These are phyloP conservation scores for Acanthococcus lagerstroemiae DNA, from an alignment of 2,888 invertebrate species.

Conservation along the genomic window DNA sequence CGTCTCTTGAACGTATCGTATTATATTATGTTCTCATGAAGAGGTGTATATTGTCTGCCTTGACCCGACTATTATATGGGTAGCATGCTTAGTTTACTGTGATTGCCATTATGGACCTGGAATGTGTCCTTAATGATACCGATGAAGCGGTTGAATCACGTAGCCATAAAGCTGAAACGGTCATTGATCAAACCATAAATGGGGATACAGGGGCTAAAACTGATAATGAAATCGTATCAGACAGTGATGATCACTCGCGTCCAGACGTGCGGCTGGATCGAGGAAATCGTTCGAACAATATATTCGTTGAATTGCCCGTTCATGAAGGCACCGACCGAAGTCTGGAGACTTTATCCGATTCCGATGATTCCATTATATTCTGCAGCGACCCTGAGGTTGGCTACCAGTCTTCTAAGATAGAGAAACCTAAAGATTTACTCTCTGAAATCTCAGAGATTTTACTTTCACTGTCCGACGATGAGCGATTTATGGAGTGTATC, in stretches of 20 bases:
- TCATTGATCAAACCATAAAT: too few relatives aligned
- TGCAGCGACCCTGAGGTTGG: slow-evolving; percentile 17
- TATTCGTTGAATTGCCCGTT: slow-evolving; percentile 14
- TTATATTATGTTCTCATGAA: too few relatives aligned
- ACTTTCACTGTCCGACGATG: slow-evolving; percentile 14
- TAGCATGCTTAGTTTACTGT: too few relatives aligned
- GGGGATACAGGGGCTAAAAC: too few relatives aligned
- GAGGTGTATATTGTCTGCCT: too few relatives aligned
- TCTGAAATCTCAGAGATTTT: slow-evolving; percentile 19
- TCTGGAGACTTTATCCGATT: slow-evolving; percentile 3
- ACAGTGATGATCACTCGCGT: neutral
- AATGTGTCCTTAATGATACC: too few relatives aligned
- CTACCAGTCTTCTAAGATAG: neutral
- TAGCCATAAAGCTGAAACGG: too few relatives aligned
- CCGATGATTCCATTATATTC: slow-evolving; percentile 22
- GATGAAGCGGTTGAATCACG: too few relatives aligned
- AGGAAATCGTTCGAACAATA: neutral
- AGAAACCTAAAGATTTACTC: slow-evolving; percentile 20
- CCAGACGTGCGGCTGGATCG: neutral
- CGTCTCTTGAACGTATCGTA: too few relatives aligned
- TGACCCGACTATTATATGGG: too few relatives aligned
- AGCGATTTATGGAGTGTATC: slow-evolving; percentile 18
- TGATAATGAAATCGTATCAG: neutral
- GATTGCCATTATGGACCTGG: too few relatives aligned
- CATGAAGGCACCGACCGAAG: neutral